Evolutionary conservation across 1,140 invertebrate genomes (phyloP).

Genomic region (Dendrolimus punctatus): DNA sequence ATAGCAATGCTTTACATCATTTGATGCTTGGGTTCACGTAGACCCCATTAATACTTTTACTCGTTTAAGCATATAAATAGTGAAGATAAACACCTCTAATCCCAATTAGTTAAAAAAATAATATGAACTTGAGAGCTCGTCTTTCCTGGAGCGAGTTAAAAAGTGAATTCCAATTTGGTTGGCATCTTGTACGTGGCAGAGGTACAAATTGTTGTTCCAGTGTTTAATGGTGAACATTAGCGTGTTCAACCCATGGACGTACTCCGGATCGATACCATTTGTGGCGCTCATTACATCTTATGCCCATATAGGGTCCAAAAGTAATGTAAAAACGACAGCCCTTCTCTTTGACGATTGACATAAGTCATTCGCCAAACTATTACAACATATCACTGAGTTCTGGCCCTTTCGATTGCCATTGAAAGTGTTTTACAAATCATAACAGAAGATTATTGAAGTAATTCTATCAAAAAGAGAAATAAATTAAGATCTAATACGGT

Average conservation of each 20-base stretch:
- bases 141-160: slow-evolving; percentile 9
- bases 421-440: not conserved
- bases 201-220: slow-evolving; percentile 29
- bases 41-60: too few relatives aligned
- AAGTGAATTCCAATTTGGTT: slow-evolving; percentile 10
- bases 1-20: too few relatives aligned
- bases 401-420: not conserved
- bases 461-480: too few relatives aligned
- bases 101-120: too few relatives aligned
- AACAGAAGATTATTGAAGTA: too few relatives aligned
- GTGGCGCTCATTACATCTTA: slow-evolving; percentile 32
- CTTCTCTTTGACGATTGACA: slow-evolving; percentile 29
- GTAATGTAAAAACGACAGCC: slow-evolving; percentile 6
- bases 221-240: slow-evolving; percentile 45
- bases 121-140: not conserved
- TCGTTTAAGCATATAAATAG: too few relatives aligned
- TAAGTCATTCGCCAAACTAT: slow-evolving; percentile 26
- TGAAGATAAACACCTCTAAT: too few relatives aligned
- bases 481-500: too few relatives aligned
- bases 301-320: slow-evolving; percentile 31
- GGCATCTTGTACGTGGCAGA: slow-evolving; percentile 16
- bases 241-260: slow-evolving; percentile 25
- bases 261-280: slow-evolving; percentile 26
- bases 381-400: slow-evolving; percentile 2
- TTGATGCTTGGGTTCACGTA: too few relatives aligned